These are phyloP conservation scores for Tinea trinotella DNA, from an alignment of 2,888 invertebrate genomes.

Conservation along the genomic window DNA sequence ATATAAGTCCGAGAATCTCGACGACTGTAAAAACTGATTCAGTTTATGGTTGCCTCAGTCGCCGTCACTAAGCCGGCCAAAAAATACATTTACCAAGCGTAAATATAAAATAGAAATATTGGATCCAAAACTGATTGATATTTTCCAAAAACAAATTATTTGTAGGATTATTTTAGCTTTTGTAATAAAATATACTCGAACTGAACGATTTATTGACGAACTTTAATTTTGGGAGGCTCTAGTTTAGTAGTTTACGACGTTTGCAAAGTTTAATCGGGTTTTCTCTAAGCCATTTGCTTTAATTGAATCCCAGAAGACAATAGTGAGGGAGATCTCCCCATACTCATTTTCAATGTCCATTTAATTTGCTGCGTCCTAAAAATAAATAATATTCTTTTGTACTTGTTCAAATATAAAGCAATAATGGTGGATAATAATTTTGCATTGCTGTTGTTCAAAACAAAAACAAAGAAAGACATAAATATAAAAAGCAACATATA, in stretches of 20 bases:
- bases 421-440: background rate
- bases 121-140: background rate
- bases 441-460: background rate
- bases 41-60: no score
- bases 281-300: slow-evolving; percentile 37
- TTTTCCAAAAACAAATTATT: slow-evolving; percentile 4
- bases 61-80: no score
- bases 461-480: background rate
- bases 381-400: background rate
- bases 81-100: no score
- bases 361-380: slow-evolving; percentile 3
- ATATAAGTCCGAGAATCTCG: no score
- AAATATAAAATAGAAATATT: no score
- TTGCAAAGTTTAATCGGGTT: slow-evolving; percentile 37
- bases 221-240: slow-evolving; percentile 27
- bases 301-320: slow-evolving; percentile 33
- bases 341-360: background rate
- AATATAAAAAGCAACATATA: background rate
- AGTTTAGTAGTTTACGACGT: slow-evolving; percentile 29
- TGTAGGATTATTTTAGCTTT: slow-evolving; percentile 3
- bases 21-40: no score
- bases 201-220: slow-evolving; percentile 29
- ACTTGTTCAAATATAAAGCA: background rate
- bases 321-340: background rate
- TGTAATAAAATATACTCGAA: slow-evolving; percentile 7